Percentiles rank a stretch among this genome's conserved stretches.
Evolutionary conservation across 1,140 invertebrate species (phyloP).

Genomic region (Drosophila eugracilis): DNA sequence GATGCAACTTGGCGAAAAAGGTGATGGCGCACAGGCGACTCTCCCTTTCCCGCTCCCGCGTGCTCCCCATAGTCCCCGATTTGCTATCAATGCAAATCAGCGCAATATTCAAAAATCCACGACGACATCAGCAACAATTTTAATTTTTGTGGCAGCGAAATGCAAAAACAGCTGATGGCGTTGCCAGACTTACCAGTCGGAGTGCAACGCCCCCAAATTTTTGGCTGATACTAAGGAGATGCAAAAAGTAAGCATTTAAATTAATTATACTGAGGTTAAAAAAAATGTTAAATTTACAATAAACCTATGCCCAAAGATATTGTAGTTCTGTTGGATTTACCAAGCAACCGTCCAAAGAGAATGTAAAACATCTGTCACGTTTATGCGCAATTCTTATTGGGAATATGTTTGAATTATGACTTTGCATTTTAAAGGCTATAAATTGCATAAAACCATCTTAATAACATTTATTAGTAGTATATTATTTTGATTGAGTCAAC

Average conservation of each 20-base stretch:
- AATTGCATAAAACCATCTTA: too few relatives aligned
- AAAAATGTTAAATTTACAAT: too few relatives aligned
- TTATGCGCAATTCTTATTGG: background rate
- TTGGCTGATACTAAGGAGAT: background rate
- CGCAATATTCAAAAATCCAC: background rate
- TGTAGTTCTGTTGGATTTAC: too few relatives aligned
- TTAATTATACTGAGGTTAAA: too few relatives aligned
- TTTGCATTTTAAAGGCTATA: too few relatives aligned
- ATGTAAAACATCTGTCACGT: background rate
- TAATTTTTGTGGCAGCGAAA: background rate
- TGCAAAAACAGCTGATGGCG: slow-evolving; percentile 19
- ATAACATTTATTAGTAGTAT: too few relatives aligned
- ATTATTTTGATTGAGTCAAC: too few relatives aligned
- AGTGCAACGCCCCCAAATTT: slow-evolving; percentile 19
- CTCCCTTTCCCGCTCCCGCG: slow-evolving; percentile 35
- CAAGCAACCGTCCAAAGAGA: slow-evolving; percentile 1
- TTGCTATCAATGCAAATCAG: background rate
- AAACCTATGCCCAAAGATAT: too few relatives aligned
- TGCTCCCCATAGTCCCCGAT: slow-evolving; percentile 3
- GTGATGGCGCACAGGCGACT: slow-evolving; percentile 91
- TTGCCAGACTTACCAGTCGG: slow-evolving; percentile 5
- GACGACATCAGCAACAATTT: slow-evolving; percentile 45
- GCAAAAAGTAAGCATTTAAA: background rate
- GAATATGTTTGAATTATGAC: background rate
- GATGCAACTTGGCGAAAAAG: slow-evolving; percentile 95